Percentiles rank a stretch among this genome's conserved stretches.
Conservation (phyloP, 2,113 vertebrate species). For the Chloroceryle aenea region DNA sequence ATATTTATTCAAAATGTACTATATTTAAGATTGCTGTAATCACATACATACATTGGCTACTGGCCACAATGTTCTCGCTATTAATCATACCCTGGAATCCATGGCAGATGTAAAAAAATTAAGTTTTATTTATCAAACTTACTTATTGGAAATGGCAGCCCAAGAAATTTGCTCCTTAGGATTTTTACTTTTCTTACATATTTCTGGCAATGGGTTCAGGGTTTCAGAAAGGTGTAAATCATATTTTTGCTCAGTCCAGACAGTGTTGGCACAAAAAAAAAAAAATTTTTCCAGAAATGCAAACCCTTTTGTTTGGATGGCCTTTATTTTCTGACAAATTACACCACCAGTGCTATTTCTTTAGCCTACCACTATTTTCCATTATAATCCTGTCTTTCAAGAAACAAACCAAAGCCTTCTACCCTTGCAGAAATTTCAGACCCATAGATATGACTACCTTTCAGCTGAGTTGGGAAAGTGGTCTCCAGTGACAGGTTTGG, state of each 20-base stretch:
- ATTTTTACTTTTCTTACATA: constrained; percentile 39
- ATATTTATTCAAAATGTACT: constrained; percentile 54
- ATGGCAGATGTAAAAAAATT: constrained; percentile 71
- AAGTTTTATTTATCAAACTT: constrained; percentile 64
- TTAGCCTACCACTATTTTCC: constrained; percentile 52
- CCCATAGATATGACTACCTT: constrained; percentile 7
- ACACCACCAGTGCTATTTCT: constrained; percentile 45
- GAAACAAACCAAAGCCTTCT: constrained; percentile 40
- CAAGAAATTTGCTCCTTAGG: constrained; percentile 18
- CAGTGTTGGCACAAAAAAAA: constrained; percentile 50
- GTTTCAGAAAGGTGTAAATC: constrained; percentile 73
- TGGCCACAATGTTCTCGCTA: constrained; percentile 39
- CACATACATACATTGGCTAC: constrained; percentile 54
- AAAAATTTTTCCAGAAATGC: constrained; percentile 59
- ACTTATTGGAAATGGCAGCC: constrained; percentile 51
- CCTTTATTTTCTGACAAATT: constrained; percentile 69
- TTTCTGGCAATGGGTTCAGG: constrained; percentile 45
- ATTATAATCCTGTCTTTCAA: constrained; percentile 28
- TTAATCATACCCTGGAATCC: constrained; percentile 47
- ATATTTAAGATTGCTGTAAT: constrained; percentile 61
- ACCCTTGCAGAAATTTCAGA: constrained; percentile 29
- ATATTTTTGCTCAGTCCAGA: constrained; percentile 46
- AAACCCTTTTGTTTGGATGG: constrained; percentile 49
- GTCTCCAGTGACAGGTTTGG: neutral
- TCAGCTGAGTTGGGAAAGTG: neutral